These are phyloP conservation scores for Cheilosia vernalis DNA, from an alignment of 2,888 invertebrate species.

Conservation along the genomic window DNA sequence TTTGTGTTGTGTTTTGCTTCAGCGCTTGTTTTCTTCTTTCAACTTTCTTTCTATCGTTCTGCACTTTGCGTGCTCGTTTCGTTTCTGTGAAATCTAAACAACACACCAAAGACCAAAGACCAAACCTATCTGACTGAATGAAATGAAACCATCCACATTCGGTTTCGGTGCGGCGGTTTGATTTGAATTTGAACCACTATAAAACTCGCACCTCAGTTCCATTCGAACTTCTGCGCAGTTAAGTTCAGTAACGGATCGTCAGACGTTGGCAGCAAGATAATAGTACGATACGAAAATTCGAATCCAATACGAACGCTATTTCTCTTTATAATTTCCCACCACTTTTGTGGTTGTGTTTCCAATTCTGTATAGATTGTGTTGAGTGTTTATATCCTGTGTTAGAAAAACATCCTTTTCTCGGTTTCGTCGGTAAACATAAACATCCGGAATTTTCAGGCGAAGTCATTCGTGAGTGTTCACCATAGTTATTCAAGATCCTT, in stretches of 20 bases:
- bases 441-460: conserved; percentile 39
- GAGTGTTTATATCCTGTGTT: conserved; percentile 54
- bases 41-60: conserved; percentile 51
- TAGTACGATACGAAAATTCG: conserved; percentile 36
- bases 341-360: conserved; percentile 7
- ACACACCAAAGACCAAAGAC: background rate
- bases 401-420: conserved; percentile 39
- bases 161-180: conserved; percentile 32
- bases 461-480: conserved; percentile 28
- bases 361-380: background rate
- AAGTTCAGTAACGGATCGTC: conserved; percentile 25
- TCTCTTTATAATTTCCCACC: conserved; percentile 23
- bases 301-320: conserved; percentile 13
- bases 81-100: conserved; percentile 27
- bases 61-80: conserved; percentile 29
- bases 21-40: conserved; percentile 18
- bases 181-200: conserved; percentile 58
- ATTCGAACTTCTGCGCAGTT: conserved; percentile 67
- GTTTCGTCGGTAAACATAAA: conserved; percentile 35
- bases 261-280: background rate
- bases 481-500: conserved; percentile 25
- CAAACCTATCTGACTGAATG: background rate
- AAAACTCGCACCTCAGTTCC: conserved; percentile 58
- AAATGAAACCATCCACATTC: conserved; percentile 12
- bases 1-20: conserved; percentile 47